A percentile compares a stretch with the other conserved stretches of the same genome.
Evolutionary conservation across 2,797 vertebrate species (phyloP).

Genomic region (Poecilia gillii): DNA sequence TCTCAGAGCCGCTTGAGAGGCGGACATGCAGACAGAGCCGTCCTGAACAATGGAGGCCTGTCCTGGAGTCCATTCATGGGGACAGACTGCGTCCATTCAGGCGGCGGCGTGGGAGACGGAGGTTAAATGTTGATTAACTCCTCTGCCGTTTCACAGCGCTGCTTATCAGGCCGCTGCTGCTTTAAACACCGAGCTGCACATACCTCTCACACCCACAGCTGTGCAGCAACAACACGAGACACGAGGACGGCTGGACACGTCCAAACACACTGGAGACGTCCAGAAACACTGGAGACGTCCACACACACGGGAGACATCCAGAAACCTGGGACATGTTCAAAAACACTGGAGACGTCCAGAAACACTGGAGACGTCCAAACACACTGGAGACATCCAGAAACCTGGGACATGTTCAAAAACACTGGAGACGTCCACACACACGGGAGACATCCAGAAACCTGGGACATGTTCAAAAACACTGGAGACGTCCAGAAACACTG

Average conservation of each 20-base stretch:
- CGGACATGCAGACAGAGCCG: slow-evolving; percentile 6
- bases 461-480: too few relatives aligned
- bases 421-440: too few relatives aligned
- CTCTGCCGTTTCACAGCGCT: slow-evolving; percentile 34
- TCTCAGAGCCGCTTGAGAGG: slow-evolving; percentile 8
- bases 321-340: too few relatives aligned
- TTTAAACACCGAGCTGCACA: slow-evolving; percentile 42
- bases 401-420: too few relatives aligned
- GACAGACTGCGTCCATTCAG: slow-evolving; percentile 40
- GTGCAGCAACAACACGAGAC: not conserved
- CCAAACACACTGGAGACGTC: not conserved
- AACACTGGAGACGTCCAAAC: not conserved
- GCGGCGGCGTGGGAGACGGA: slow-evolving; percentile 40
- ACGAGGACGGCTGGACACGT: not conserved
- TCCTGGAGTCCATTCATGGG: slow-evolving; percentile 21
- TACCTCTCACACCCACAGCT: slow-evolving; percentile 33
- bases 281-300: too few relatives aligned
- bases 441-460: too few relatives aligned
- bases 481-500: not conserved
- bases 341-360: too few relatives aligned
- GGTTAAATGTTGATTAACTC: slow-evolving; percentile 43
- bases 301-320: too few relatives aligned
- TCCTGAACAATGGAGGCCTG: slow-evolving; percentile 25
- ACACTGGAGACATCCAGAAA: too few relatives aligned
- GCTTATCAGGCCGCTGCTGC: slow-evolving; percentile 44